Evolutionary conservation across 1,140 invertebrate species (phyloP).

Genomic region (Battus philenor): DNA sequence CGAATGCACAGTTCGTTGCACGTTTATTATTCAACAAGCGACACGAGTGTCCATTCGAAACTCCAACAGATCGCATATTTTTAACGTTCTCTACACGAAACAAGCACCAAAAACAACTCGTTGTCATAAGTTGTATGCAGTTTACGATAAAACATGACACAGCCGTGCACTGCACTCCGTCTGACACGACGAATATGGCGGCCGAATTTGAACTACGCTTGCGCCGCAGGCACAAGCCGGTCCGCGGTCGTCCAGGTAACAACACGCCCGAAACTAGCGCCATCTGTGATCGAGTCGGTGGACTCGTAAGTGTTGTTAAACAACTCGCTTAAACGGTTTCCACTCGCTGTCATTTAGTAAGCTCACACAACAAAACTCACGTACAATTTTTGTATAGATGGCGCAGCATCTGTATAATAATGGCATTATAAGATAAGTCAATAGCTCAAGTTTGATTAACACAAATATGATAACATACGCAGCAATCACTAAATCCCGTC

Average conservation of each 20-base stretch:
- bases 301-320: slow-evolving; percentile 21
- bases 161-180: slow-evolving; percentile 67
- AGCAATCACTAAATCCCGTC: too few relatives aligned
- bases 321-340: too few relatives aligned
- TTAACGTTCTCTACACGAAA: slow-evolving; percentile 40
- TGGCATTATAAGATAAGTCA: too few relatives aligned
- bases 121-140: slow-evolving; percentile 59
- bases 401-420: too few relatives aligned
- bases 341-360: too few relatives aligned
- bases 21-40: slow-evolving; percentile 64
- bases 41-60: slow-evolving; percentile 51
- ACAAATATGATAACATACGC: too few relatives aligned
- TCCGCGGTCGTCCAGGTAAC: slow-evolving; percentile 48
- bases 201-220: slow-evolving; percentile 73
- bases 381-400: too few relatives aligned
- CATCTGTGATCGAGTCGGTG: slow-evolving; percentile 27
- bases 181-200: slow-evolving; percentile 73
- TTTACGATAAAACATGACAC: slow-evolving; percentile 72
- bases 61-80: slow-evolving; percentile 60
- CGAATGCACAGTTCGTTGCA: slow-evolving; percentile 71
- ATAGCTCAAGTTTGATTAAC: too few relatives aligned
- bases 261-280: slow-evolving; percentile 34
- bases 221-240: slow-evolving; percentile 40
- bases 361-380: too few relatives aligned
- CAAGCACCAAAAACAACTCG: slow-evolving; percentile 52